phyloP scores from a whole-genome alignment of 2,113 vertebrate genomes.

The Scomber scombrus region DNA sequence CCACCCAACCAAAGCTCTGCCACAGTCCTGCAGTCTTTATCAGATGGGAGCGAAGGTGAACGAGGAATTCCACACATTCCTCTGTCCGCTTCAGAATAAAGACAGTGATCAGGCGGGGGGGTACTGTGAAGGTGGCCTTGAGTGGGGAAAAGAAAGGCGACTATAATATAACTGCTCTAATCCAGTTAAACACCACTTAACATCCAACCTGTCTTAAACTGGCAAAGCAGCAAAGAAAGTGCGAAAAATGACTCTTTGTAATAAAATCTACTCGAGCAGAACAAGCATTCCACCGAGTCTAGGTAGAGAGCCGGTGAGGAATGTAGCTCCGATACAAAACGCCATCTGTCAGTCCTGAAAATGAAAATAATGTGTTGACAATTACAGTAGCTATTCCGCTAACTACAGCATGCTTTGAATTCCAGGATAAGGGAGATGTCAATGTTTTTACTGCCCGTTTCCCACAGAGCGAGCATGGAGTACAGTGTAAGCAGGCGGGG shows the following conservation, averaged over 20 bases:
- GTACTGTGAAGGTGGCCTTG: constrained; percentile 30
- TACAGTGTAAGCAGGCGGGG: constrained; percentile 9
- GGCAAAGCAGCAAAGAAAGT: constrained; percentile 8
- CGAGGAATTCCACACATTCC: constrained; percentile 83
- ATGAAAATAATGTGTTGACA: constrained; percentile 67
- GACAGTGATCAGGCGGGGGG: constrained; percentile 46
- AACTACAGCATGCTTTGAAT: constrained; percentile 71
- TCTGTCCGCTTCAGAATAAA: constrained; percentile 55
- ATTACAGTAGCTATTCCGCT: constrained; percentile 63
- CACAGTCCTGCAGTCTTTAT: constrained; percentile 71
- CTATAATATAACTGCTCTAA: not conserved
- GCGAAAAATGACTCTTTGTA: constrained; percentile 8
- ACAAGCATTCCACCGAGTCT: constrained; percentile 34
- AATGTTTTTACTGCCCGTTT: constrained; percentile 61
- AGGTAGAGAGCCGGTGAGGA: constrained; percentile 51
- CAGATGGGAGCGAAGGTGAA: constrained; percentile 76
- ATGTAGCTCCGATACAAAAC: constrained; percentile 43
- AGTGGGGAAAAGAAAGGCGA: not conserved
- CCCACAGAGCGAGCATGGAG: constrained; percentile 32
- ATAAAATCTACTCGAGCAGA: constrained; percentile 34
- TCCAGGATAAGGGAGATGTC: constrained; percentile 73
- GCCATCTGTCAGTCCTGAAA: constrained; percentile 57
- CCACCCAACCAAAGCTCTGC: constrained; percentile 38
- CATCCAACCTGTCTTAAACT: constrained; percentile 12
- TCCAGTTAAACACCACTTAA: constrained; percentile 19